A percentile compares a stretch with the other conserved stretches of the same genome.
Evolutionary conservation across 2,113 vertebrate genomes (phyloP).

Genomic region (Saccopteryx bilineata): DNA sequence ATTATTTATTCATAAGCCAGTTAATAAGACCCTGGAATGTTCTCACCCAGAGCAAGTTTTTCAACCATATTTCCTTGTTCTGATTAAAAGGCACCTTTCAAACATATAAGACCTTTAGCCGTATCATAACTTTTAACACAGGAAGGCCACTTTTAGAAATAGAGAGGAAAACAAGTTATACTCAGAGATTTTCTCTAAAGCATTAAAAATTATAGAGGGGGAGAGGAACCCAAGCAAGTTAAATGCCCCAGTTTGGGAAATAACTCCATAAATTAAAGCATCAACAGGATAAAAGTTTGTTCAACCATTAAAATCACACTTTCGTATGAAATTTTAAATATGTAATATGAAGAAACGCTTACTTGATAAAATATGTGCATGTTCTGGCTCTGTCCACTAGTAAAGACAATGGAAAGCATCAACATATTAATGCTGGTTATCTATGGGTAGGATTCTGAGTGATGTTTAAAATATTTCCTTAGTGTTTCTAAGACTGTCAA

Average conservation of each 20-base stretch:
- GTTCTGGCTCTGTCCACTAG: background rate
- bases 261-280: background rate
- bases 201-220: background rate
- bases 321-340: background rate
- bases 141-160: conserved; percentile 38
- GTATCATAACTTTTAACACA: background rate
- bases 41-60: conserved; percentile 22
- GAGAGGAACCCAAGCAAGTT: background rate
- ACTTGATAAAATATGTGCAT: background rate
- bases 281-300: background rate
- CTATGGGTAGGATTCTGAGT: background rate
- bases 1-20: conserved; percentile 40
- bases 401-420: conserved; percentile 35
- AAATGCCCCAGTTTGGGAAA: background rate
- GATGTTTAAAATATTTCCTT: background rate
- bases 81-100: conserved; percentile 26
- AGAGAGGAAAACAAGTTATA: background rate
- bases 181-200: conserved; percentile 30
- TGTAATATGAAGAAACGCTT: background rate
- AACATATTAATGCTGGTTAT: conserved; percentile 36
- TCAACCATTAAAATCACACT: conserved; percentile 26
- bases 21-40: conserved; percentile 28
- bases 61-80: conserved; percentile 10
- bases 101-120: background rate
- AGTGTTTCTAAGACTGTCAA: background rate